Conservation (phyloP, 2,888 invertebrate genomes). For the Apotomis betuletana region DNA sequence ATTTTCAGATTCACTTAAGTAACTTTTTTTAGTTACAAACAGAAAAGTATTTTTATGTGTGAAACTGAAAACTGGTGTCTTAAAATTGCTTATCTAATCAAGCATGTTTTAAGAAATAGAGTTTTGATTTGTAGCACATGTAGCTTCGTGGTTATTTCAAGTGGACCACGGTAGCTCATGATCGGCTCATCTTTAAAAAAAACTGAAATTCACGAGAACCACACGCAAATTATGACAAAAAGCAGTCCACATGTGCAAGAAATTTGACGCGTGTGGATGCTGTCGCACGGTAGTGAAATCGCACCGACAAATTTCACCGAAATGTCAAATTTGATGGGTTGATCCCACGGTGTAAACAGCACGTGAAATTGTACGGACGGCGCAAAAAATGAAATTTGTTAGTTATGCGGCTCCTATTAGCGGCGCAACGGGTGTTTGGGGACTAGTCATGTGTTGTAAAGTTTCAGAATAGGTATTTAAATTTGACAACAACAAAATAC, state of each 20-base stretch:
- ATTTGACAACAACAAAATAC: too few relatives aligned
- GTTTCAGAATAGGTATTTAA: background rate
- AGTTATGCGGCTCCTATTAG: constrained; percentile 44
- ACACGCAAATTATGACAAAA: constrained; percentile 60
- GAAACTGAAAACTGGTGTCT: background rate
- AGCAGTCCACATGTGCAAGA: constrained; percentile 65
- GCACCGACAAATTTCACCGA: constrained; percentile 66
- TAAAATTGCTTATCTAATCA: background rate
- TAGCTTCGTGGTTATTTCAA: constrained; percentile 29
- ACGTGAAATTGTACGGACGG: constrained; percentile 63
- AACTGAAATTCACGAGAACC: constrained; percentile 56
- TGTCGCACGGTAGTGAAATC: constrained; percentile 62
- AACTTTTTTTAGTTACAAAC: too few relatives aligned
- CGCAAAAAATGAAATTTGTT: constrained; percentile 49
- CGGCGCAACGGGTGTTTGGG: constrained; percentile 42
- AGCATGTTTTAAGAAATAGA: background rate
- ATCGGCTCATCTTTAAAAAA: constrained; percentile 49
- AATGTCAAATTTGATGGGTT: constrained; percentile 61
- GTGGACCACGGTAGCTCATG: constrained; percentile 61
- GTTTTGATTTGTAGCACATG: constrained; percentile 5
- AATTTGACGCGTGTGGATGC: constrained; percentile 66
- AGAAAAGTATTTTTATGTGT: too few relatives aligned
- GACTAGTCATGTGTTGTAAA: background rate
- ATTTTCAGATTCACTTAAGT: constrained; percentile 9
- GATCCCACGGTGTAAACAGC: constrained; percentile 62